phyloP scores from a whole-genome alignment of 2,113 vertebrate species.

The Nansenia antarctica region DNA sequence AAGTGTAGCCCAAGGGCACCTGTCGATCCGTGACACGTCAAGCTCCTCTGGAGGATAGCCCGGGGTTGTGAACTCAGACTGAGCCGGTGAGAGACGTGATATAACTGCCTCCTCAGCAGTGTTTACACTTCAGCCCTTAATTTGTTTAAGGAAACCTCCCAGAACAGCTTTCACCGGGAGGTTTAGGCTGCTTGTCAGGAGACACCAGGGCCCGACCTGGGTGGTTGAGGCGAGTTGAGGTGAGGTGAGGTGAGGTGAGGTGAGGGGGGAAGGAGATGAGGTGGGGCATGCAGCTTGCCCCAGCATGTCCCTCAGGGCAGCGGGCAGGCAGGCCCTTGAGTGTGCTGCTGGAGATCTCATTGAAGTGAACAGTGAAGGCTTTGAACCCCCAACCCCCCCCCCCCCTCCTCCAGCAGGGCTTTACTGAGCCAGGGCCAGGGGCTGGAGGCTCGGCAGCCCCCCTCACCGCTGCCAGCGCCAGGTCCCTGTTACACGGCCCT shows the following conservation, averaged over 20 bases:
- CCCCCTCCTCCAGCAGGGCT: background rate
- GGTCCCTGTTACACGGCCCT: slow-evolving; percentile 25
- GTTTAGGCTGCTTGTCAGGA: too few species aligned
- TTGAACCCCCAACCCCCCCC: background rate
- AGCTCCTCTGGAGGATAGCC: background rate
- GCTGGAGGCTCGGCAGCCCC: background rate
- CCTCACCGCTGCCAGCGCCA: slow-evolving; percentile 12
- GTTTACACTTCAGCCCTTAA: too few species aligned
- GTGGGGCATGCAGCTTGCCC: background rate
- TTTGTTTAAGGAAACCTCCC: too few species aligned
- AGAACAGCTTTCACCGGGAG: too few species aligned
- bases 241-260: too few species aligned
- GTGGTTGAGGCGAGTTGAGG: too few species aligned
- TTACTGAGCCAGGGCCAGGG: background rate
- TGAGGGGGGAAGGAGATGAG: background rate
- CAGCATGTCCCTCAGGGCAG: slow-evolving; percentile 11
- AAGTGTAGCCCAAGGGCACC: too few species aligned
- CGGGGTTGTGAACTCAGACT: too few species aligned
- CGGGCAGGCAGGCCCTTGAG: slow-evolving; percentile 8
- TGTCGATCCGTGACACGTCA: background rate
- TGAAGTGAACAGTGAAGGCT: slow-evolving; percentile 20
- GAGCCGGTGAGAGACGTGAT: too few species aligned
- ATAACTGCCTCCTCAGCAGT: too few species aligned
- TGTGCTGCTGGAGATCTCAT: background rate
- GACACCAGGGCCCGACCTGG: too few species aligned